Evolutionary conservation across 2,888 invertebrate genomes (phyloP), one percentile per base, ranked within the genome.

Genomic region (Embidobia sp.): DNA sequence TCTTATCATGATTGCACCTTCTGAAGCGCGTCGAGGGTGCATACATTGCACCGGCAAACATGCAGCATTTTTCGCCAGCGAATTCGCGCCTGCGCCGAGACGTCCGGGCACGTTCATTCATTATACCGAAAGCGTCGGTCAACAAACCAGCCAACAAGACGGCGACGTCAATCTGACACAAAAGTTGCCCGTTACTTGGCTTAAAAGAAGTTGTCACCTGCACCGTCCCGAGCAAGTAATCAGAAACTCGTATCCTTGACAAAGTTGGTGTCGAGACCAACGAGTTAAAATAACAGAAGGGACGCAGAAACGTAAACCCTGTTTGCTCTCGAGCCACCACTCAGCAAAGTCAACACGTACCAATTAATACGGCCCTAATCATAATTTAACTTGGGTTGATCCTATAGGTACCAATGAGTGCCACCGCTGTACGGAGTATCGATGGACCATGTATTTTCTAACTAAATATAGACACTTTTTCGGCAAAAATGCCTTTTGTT

Each of bases 21-120:
- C 74, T 80, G 69, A 59, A 53, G 66, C 59, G 51, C 48, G 49
- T 55, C 72, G 82, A 85, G 87, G 86, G 87, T 87, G 87, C 86
- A 88, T 87, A 87, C 84, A 87, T 88, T 85, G 85, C 83, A 79
- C 83, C 81, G 72, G 84, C 85, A 85, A 85, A 85, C 85, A 86
- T 74, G 11, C 59, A 46, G 46, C 69, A 46, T 35, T 69, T 64
- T 63, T 61, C 7, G 51, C 16, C 15, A 37, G 29, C 35, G 35
- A 42, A 4, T 13, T 40, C 35, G 55, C 44, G 29, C 37, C 13
- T 40, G 51, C 40, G 64, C 29, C n/a, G n/a, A n/a, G n/a, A n/a
- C n/a, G n/a, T n/a, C n/a, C n/a, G 27, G 31, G 19, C 22, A 18
- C 19, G 18, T 37, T 31, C 10, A 15, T 57, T 57, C 27, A 40